Conservation (phyloP, 2,888 invertebrate species). For the Aporophyla lueneburgensis region DNA sequence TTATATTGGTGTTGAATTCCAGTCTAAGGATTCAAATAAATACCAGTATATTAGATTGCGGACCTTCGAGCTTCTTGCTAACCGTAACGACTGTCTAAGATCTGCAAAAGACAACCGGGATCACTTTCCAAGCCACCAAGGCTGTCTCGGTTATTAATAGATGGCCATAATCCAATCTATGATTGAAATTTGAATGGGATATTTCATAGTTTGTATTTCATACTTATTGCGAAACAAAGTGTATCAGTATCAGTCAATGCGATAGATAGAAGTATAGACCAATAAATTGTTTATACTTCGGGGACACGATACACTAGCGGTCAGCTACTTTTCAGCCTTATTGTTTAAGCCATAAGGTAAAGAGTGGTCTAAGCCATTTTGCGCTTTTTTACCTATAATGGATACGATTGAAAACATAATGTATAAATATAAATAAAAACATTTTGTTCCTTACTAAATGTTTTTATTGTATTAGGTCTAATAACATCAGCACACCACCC, state of each 20-base stretch:
- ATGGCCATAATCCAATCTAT: neutral
- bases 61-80: neutral
- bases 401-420: neutral
- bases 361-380: no score
- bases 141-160: neutral
- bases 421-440: neutral
- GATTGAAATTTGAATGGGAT: neutral
- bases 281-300: neutral
- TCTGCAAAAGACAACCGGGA: neutral
- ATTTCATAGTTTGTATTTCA: neutral
- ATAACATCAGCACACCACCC: neutral
- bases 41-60: neutral
- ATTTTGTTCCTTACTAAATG: neutral
- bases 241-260: neutral
- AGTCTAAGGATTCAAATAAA: neutral
- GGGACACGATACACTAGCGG: no score
- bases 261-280: neutral
- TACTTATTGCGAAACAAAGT: neutral
- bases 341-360: no score
- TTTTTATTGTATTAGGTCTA: no score
- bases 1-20: no score
- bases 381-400: no score
- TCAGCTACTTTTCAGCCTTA: no score
- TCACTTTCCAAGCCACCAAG: neutral
- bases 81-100: neutral